A percentile compares a stretch with the other conserved stretches of the same genome.
Conservation (phyloP, 1,140 invertebrate species). For the Tenebrio molitor region DNA sequence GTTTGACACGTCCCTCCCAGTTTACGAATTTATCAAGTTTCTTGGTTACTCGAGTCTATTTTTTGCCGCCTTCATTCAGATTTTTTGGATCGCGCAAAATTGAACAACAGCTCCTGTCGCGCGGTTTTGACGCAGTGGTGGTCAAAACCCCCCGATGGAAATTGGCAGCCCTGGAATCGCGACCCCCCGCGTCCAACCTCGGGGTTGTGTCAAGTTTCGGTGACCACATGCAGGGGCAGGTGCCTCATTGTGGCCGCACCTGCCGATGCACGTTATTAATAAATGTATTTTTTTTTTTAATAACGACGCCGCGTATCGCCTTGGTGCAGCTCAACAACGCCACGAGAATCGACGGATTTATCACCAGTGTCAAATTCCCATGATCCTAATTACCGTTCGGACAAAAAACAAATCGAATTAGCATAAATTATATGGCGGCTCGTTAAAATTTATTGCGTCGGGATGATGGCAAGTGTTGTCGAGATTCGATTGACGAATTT, state of each 20-base stretch:
- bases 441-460: conserved; percentile 25
- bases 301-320: neutral
- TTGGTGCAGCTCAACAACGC: neutral
- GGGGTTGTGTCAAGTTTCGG: conserved; percentile 49
- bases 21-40: too few relatives aligned
- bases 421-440: conserved; percentile 17
- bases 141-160: too few relatives aligned
- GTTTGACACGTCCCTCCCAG: too few relatives aligned
- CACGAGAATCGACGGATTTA: neutral
- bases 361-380: conserved; percentile 10
- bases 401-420: conserved; percentile 15
- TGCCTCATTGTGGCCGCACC: conserved; percentile 42
- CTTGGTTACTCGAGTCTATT: too few relatives aligned
- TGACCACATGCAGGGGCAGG: conserved; percentile 51
- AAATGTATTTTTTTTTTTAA: conserved; percentile 26
- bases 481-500: conserved; percentile 8
- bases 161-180: neutral
- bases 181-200: conserved; percentile 22
- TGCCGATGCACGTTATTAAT: conserved; percentile 41
- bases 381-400: conserved; percentile 20
- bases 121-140: too few relatives aligned
- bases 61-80: too few relatives aligned
- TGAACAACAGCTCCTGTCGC: too few relatives aligned
- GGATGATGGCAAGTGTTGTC: conserved; percentile 6
- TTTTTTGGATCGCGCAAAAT: too few relatives aligned